These are phyloP conservation scores for Entelurus aequoreus DNA, from an alignment of 2,113 vertebrate genomes.

Conservation along the genomic window DNA sequence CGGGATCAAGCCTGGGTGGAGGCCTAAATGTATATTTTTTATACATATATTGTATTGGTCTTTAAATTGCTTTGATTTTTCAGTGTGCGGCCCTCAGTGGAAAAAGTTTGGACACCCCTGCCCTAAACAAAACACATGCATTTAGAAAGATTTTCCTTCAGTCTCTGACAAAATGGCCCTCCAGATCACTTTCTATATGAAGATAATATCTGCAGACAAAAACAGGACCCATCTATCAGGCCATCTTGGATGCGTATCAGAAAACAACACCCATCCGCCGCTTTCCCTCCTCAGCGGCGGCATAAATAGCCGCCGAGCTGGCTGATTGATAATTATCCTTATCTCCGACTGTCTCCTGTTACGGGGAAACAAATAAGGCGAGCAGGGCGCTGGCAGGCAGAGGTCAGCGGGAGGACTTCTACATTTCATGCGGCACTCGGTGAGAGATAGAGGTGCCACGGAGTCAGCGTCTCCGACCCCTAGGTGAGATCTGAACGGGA, in stretches of 20 bases:
- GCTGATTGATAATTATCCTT: slow-evolving; percentile 69
- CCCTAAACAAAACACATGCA: not conserved
- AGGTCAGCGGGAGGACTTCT: slow-evolving; percentile 67
- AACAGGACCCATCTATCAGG: slow-evolving; percentile 32
- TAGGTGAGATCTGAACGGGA: slow-evolving; percentile 68
- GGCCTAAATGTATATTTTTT: too few species aligned
- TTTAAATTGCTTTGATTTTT: too few species aligned
- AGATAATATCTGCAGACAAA: slow-evolving; percentile 12
- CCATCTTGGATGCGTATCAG: slow-evolving; percentile 45
- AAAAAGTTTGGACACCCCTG: too few species aligned
- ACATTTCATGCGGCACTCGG: slow-evolving; percentile 59
- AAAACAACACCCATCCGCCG: slow-evolving; percentile 44
- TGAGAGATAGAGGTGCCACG: slow-evolving; percentile 56
- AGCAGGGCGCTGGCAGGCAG: slow-evolving; percentile 55
- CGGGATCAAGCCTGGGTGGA: too few species aligned
- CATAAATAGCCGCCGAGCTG: slow-evolving; percentile 65
- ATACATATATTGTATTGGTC: too few species aligned
- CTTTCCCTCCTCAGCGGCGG: slow-evolving; percentile 33
- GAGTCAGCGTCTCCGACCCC: slow-evolving; percentile 61
- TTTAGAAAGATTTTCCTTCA: not conserved
- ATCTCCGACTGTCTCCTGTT: slow-evolving; percentile 66
- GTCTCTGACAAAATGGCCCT: not conserved
- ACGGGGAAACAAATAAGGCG: slow-evolving; percentile 63
- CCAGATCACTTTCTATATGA: slow-evolving; percentile 17
- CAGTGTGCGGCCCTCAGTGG: too few species aligned